phyloP scores from a whole-genome alignment of 1,140 invertebrate species.

The Drosophila tani region DNA sequence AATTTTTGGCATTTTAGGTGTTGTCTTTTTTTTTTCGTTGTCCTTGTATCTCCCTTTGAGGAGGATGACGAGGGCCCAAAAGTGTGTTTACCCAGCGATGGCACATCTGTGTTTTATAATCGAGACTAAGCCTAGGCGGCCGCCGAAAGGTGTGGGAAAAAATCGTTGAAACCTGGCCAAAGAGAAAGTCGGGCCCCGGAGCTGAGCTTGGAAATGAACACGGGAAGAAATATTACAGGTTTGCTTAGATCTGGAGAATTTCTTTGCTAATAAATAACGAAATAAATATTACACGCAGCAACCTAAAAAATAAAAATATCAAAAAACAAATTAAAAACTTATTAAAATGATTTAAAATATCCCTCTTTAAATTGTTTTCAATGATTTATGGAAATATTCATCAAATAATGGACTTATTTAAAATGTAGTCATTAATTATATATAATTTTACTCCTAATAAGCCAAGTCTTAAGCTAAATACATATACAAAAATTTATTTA shows the following conservation, averaged over 20 bases:
- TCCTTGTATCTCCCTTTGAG: conserved; percentile 18
- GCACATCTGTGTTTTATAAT: conserved; percentile 80
- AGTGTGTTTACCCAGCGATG: conserved; percentile 62
- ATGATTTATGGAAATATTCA: no score
- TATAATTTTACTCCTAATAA: no score
- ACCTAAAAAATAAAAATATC: no score
- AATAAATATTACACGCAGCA: no score
- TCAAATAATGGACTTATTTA: no score
- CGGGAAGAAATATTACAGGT: not conserved
- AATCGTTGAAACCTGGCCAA: conserved; percentile 37
- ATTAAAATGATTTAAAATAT: no score
- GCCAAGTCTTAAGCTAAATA: no score
- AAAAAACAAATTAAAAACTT: no score
- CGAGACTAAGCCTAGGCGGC: conserved; percentile 44
- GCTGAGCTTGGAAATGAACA: conserved; percentile 15
- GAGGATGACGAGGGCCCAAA: conserved; percentile 40
- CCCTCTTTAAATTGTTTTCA: no score
- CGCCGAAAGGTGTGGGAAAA: conserved; percentile 44
- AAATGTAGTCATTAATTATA: no score
- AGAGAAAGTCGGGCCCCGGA: conserved; percentile 11
- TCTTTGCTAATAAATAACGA: no score
- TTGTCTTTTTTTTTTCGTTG: conserved; percentile 4
- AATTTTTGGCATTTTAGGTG: conserved; percentile 47
- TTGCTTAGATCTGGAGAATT: not conserved
- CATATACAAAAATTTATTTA: no score